A percentile compares a stretch with the other conserved stretches of the same genome.
phyloP scores from a whole-genome alignment of 2,888 invertebrate species.

The Pandemis corylana region DNA sequence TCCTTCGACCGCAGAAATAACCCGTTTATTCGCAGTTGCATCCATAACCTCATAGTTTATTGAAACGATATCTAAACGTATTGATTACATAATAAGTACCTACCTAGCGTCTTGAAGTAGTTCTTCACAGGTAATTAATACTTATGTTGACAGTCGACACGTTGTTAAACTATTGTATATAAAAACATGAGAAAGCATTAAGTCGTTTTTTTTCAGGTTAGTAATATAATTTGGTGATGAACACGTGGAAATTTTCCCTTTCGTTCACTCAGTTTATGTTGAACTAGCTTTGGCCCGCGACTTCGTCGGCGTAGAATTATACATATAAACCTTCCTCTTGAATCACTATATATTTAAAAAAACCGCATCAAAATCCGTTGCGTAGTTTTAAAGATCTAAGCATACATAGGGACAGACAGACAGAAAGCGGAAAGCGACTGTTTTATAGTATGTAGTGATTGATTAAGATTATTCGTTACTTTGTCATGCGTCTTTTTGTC shows the following conservation, averaged over 20 bases:
- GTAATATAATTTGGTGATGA: background rate
- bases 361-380: no score
- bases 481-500: no score
- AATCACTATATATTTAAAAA: no score
- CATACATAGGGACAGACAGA: no score
- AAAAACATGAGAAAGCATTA: background rate
- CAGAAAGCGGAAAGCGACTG: no score
- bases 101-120: background rate
- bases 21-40: slow-evolving; percentile 15
- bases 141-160: background rate
- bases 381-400: no score
- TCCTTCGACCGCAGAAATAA: slow-evolving; percentile 3
- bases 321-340: no score
- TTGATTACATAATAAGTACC: background rate
- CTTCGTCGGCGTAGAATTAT: no score
- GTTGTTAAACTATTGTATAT: background rate
- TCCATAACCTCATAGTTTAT: slow-evolving; percentile 12
- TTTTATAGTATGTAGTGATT: no score
- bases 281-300: no score
- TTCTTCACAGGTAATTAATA: background rate
- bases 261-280: no score
- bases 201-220: background rate
- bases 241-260: background rate
- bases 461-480: no score
- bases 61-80: slow-evolving; percentile 16